Base-by-base conservation (phyloP, 2,888 invertebrate species). In the Drosophila differens region DNA sequence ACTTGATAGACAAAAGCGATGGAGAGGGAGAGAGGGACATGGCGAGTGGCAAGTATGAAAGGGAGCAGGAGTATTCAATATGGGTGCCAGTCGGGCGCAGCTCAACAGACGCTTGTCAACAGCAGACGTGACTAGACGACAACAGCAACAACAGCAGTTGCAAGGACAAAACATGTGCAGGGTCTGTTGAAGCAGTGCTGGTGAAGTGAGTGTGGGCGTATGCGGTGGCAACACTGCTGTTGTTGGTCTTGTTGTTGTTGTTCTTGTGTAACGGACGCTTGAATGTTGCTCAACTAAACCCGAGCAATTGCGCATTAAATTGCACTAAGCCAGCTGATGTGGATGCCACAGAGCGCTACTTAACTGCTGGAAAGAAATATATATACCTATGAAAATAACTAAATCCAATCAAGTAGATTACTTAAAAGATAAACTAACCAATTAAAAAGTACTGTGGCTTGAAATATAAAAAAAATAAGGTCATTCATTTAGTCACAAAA, bases 71-170 rank as follows among this genome's bases (percentile, higher is more conserved):
- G 70, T 85, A 85, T 84, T 87, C 87, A 85, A 87, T 84, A 85
- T 87, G 75, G 83, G 82, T 73, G 85, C 74, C 77, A 69, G 66
- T 58, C 68, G 71, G 71, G 61, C 73, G 80, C 77, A 71, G 78
- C 81, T 87, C 73, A 83, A 73, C 85, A 88, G 89, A 77, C 82
- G 86, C 85, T 86, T 86, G 86, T 86, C 86, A 86, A 77, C 89
- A 74, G 77, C 89, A 89, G 85, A 89, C 89, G 86, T 86, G 86
- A 89, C 86, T 86, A 90, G 85, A 82, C 89, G 73, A 89, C 85
- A 73, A 70, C 89, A 77, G 30, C 64, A 57, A 60, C 52, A 53
- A 19, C 67, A 49, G 59, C 68, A 49, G 47, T 54, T 58, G 68
- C 66, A 75, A 70, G 80, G 71, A 78, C 90, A 88, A 82, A 80